A percentile compares a stretch with the other conserved stretches of the same genome.
Conservation (phyloP, 1,140 invertebrate species). For the Megathymus violae region DNA sequence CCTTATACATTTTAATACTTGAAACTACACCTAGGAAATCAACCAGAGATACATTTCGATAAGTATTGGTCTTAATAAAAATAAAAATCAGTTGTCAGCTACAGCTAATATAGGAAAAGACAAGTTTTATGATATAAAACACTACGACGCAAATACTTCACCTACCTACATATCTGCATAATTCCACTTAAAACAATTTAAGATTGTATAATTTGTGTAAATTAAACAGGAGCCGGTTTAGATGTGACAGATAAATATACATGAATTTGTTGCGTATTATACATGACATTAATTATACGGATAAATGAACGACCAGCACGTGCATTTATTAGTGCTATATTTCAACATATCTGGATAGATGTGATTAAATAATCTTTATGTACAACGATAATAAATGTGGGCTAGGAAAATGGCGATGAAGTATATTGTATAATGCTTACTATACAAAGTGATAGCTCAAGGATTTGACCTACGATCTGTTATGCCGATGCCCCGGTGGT, state of each 20-base stretch:
- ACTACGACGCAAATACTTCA: constrained; percentile 6
- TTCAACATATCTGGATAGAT: constrained; percentile 2
- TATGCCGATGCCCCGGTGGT: not conserved
- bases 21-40: no score
- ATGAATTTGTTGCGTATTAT: constrained; percentile 35
- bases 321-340: constrained; percentile 22
- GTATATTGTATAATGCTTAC: no score
- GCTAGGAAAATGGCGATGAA: not conserved
- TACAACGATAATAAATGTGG: not conserved
- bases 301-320: constrained; percentile 6
- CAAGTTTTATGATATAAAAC: not conserved
- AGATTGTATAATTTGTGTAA: constrained; percentile 34
- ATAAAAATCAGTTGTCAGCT: no score
- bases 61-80: no score
- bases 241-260: constrained; percentile 35
- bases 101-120: no score
- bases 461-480: not conserved
- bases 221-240: constrained; percentile 32
- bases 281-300: constrained; percentile 25
- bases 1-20: no score
- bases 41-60: no score
- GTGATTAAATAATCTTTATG: constrained; percentile 4
- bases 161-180: constrained; percentile 26
- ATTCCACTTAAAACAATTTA: constrained; percentile 19
- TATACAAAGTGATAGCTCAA: not conserved